A percentile compares a stretch with the other conserved stretches of the same genome.
These are phyloP conservation scores for Lasioglossum lativentre DNA, from an alignment of 2,888 invertebrate species.

Conservation along the genomic window DNA sequence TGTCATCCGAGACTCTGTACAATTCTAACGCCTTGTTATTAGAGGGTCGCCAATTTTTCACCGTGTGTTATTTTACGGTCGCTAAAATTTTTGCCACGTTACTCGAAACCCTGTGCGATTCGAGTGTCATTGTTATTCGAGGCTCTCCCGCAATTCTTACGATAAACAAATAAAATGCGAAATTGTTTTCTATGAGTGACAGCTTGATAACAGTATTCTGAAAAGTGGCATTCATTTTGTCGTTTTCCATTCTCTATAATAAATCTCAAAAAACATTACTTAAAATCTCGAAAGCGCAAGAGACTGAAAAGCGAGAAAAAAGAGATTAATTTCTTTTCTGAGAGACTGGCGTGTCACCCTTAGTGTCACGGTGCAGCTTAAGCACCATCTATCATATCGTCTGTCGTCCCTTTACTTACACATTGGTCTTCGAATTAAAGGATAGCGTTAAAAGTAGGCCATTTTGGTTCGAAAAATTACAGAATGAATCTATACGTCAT, in stretches of 20 bases:
- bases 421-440: conserved; percentile 1
- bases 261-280: background rate
- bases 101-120: background rate
- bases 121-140: background rate
- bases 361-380: conserved; percentile 26
- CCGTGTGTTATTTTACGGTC: conserved; percentile 1
- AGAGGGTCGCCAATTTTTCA: background rate
- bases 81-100: background rate
- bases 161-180: background rate
- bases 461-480: background rate
- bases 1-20: background rate
- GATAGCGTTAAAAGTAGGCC: background rate
- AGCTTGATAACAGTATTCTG: background rate
- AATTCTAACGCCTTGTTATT: background rate
- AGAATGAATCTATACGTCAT: background rate
- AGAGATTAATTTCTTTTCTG: background rate
- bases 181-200: background rate
- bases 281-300: background rate
- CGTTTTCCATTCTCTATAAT: background rate
- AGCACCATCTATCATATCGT: conserved; percentile 27
- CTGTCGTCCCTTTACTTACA: conserved; percentile 2
- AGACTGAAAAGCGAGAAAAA: background rate
- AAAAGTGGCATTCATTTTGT: background rate
- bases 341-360: conserved; percentile 1
- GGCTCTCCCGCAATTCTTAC: background rate